These are phyloP conservation scores for Hippocampus comes DNA, from an alignment of 2,113 vertebrate genomes.

Conservation along the genomic window DNA sequence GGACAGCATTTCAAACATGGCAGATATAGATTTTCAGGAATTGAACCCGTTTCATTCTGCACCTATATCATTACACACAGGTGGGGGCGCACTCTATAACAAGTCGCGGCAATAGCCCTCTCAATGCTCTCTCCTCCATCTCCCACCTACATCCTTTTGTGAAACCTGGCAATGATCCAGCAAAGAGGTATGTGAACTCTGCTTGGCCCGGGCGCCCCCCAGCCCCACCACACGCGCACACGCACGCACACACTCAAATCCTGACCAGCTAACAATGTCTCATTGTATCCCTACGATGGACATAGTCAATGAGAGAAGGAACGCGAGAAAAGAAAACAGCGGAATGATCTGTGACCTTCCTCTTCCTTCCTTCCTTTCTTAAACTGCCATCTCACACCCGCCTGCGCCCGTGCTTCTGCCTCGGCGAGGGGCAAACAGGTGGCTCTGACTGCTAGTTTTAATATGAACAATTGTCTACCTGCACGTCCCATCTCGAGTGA, in stretches of 20 bases:
- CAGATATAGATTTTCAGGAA: background rate
- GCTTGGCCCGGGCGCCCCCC: conserved; percentile 38
- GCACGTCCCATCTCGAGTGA: conserved; percentile 59
- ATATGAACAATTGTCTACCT: conserved; percentile 43
- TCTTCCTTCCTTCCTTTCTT: conserved; percentile 6
- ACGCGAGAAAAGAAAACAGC: conserved; percentile 5
- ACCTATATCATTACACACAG: background rate
- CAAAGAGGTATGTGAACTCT: conserved; percentile 61
- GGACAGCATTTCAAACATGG: background rate
- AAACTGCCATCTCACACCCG: conserved; percentile 30
- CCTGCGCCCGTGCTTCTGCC: conserved; percentile 36
- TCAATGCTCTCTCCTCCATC: conserved; percentile 6
- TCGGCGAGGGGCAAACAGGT: conserved; percentile 55
- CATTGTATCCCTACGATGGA: conserved; percentile 43
- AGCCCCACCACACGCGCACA: background rate
- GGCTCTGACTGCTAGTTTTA: conserved; percentile 68
- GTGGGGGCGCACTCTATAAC: background rate
- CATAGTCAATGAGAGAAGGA: conserved; percentile 20
- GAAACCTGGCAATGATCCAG: conserved; percentile 56
- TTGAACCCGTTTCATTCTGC: background rate
- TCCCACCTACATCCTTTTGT: conserved; percentile 35
- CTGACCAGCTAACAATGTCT: conserved; percentile 54
- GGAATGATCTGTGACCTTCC: conserved; percentile 42
- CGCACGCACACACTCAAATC: conserved; percentile 9
- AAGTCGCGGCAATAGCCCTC: background rate